Conservation (phyloP, 1,140 invertebrate species). For the Drosophila parvula region DNA sequence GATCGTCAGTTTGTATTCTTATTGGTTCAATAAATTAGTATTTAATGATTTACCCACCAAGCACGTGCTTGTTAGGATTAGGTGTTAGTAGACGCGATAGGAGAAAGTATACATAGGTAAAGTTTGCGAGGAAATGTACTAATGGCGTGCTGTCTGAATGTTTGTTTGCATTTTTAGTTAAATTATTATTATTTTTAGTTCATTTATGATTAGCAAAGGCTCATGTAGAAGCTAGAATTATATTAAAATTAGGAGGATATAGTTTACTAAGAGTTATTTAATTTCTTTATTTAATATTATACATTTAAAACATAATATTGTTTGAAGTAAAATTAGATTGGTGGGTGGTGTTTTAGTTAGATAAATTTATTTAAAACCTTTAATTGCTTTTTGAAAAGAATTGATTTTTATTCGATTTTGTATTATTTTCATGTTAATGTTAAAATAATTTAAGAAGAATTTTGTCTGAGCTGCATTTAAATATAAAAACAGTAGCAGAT, state of each 20-base stretch:
- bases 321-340: slow-evolving; percentile 85
- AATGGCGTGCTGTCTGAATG: slow-evolving; percentile 71
- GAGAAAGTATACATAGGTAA: no score
- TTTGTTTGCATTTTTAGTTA: slow-evolving; percentile 89
- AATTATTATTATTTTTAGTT: slow-evolving; percentile 88
- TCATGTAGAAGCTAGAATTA: slow-evolving; percentile 89
- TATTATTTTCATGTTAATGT: no score
- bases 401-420: no score
- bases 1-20: no score
- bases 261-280: slow-evolving; percentile 86
- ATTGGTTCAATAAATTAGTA: slow-evolving; percentile 84
- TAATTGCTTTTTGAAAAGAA: slow-evolving; percentile 46
- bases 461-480: no score
- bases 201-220: slow-evolving; percentile 90
- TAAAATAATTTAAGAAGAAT: no score
- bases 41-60: slow-evolving; percentile 81
- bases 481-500: no score
- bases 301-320: slow-evolving; percentile 84
- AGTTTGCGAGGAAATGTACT: no score
- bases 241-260: slow-evolving; percentile 89
- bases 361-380: slow-evolving; percentile 71
- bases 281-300: slow-evolving; percentile 84
- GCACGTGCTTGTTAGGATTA: no score
- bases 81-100: no score
- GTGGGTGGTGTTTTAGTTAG: slow-evolving; percentile 85